Evolutionary conservation across 2,888 invertebrate genomes (phyloP).

Genomic region (Parnassius glacialis): DNA sequence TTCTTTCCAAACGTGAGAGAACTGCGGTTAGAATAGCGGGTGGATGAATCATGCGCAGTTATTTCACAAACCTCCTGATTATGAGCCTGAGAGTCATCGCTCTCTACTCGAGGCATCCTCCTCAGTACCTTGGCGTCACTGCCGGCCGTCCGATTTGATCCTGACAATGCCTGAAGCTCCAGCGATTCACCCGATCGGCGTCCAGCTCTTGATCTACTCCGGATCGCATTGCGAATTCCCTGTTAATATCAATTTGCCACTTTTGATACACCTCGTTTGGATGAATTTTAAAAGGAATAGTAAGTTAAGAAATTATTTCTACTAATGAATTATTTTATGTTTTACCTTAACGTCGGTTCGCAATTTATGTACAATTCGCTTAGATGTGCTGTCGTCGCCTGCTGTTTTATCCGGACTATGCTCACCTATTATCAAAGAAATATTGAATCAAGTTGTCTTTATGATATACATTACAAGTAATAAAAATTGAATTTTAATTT

Average conservation of each 20-base stretch:
- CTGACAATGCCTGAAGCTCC: slow-evolving; percentile 75
- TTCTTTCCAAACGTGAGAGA: too few species aligned
- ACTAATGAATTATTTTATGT: neutral
- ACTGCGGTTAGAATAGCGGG: slow-evolving; percentile 1
- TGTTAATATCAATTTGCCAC: slow-evolving; percentile 39
- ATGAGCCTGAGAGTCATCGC: slow-evolving; percentile 83
- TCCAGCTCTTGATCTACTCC: slow-evolving; percentile 78
- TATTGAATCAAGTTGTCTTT: neutral
- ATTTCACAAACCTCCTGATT: slow-evolving; percentile 50
- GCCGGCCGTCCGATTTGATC: slow-evolving; percentile 57
- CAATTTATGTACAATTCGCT: slow-evolving; percentile 90
- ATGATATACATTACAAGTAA: too few species aligned
- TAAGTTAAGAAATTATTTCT: too few species aligned
- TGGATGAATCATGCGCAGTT: slow-evolving; percentile 15
- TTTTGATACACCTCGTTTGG: too few species aligned
- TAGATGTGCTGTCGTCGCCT: slow-evolving; percentile 85
- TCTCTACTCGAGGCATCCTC: slow-evolving; percentile 88
- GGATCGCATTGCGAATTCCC: slow-evolving; percentile 82
- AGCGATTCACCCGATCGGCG: slow-evolving; percentile 83
- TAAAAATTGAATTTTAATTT: too few species aligned
- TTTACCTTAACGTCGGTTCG: slow-evolving; percentile 89
- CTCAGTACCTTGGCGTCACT: slow-evolving; percentile 81
- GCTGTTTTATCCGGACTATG: slow-evolving; percentile 63
- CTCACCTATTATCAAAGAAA: slow-evolving; percentile 51
- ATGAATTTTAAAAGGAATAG: too few species aligned